These are phyloP conservation scores for Rhinoptilus africanus DNA, from an alignment of 2,113 vertebrate species.

Conservation along the genomic window DNA sequence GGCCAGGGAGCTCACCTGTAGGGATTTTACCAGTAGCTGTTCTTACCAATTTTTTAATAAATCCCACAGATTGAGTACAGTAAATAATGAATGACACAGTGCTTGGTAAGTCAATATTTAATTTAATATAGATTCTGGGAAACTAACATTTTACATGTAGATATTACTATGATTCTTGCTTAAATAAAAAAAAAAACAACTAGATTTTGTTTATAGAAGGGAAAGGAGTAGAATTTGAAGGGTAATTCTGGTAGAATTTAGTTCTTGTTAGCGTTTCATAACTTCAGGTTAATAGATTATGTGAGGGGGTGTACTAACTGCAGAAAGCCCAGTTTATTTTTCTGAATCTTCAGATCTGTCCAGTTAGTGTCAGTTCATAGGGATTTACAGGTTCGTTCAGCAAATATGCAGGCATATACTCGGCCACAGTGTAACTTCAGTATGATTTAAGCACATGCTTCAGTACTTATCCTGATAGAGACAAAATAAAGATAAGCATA, in stretches of 20 bases:
- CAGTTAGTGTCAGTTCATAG: neutral
- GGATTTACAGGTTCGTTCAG: neutral
- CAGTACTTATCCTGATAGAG: neutral
- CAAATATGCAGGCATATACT: neutral
- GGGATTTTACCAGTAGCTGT: conserved; percentile 47
- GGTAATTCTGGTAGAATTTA: neutral
- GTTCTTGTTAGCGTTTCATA: neutral
- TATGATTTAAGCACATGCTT: neutral
- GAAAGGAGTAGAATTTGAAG: neutral
- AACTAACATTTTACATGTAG: conserved; percentile 50
- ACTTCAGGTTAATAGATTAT: neutral
- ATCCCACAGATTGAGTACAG: conserved; percentile 62
- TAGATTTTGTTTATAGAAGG: neutral
- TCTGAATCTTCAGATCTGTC: neutral
- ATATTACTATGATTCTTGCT: conserved; percentile 11
- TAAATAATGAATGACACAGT: conserved; percentile 75
- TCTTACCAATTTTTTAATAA: conserved; percentile 74
- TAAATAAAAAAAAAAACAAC: neutral
- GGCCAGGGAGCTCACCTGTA: conserved; percentile 44
- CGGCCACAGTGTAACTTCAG: neutral
- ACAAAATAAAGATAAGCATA: neutral
- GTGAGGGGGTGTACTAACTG: neutral
- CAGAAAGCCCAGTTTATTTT: neutral
- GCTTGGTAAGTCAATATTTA: conserved; percentile 74
- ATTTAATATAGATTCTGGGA: conserved; percentile 67